These are phyloP conservation scores for Prorops nasuta DNA, from an alignment of 1,140 invertebrate species.

Conservation along the genomic window DNA sequence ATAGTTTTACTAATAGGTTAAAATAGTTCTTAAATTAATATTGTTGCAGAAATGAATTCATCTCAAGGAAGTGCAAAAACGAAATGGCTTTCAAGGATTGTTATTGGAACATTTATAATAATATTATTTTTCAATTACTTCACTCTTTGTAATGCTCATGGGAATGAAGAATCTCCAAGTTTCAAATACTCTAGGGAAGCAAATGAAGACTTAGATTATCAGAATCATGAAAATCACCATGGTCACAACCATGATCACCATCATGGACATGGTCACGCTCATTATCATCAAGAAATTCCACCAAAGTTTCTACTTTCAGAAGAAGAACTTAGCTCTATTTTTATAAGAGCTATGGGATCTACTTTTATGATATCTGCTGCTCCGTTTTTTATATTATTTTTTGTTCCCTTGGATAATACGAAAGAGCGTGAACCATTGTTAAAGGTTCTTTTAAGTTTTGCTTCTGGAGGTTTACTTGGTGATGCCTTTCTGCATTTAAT, in stretches of 20 bases:
- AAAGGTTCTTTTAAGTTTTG: slow-evolving; percentile 90
- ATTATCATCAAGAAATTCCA: slow-evolving; percentile 15
- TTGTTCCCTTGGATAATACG: slow-evolving; percentile 89
- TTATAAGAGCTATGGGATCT: slow-evolving; percentile 81
- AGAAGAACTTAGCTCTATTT: slow-evolving; percentile 60
- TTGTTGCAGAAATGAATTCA: not conserved
- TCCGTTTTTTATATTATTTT: slow-evolving; percentile 90
- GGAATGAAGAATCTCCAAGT: slow-evolving; percentile 60
- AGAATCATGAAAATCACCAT: slow-evolving; percentile 48
- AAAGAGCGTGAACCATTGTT: slow-evolving; percentile 79
- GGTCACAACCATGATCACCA: slow-evolving; percentile 33
- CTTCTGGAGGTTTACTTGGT: slow-evolving; percentile 90
- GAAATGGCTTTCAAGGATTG: slow-evolving; percentile 17
- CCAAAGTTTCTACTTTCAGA: slow-evolving; percentile 3
- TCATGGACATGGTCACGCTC: slow-evolving; percentile 29
- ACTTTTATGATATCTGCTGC: slow-evolving; percentile 91
- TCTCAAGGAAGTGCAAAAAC: not conserved
- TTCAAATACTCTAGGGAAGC: slow-evolving; percentile 76
- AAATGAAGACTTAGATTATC: slow-evolving; percentile 58
- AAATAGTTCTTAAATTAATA: no score
- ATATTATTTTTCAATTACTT: slow-evolving; percentile 54
- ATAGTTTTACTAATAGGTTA: no score
- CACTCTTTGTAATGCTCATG: slow-evolving; percentile 40
- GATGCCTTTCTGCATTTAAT: slow-evolving; percentile 97
- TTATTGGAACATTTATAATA: slow-evolving; percentile 23